Evolutionary conservation across 2,888 invertebrate genomes (phyloP), one percentile per base, ranked within the genome.

Genomic region (Harpalus rubripes): DNA sequence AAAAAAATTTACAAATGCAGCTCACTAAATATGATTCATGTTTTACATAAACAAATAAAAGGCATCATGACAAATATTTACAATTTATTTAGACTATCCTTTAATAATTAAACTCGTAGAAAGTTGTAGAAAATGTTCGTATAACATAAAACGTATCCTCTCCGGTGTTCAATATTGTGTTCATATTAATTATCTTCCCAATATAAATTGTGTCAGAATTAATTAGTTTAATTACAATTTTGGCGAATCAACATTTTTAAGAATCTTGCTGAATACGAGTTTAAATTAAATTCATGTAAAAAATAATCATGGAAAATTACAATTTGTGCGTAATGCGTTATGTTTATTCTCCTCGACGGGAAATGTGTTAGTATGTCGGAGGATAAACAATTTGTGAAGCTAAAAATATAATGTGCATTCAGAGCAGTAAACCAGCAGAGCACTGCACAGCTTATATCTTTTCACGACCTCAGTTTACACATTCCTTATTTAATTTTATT

Each of bases 151-250:
- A n/a, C 2, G 56, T 56, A 6, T n/a, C 59, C 59, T 15, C 15
- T 59, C 7, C 59, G 16, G 16, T 16, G 63, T 18, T 18, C 15
- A 63, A 63, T 63, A 63, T 26, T 26, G 26, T 63, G 44, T 52
- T 52, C 52, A 39, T 68, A 81, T 68, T 44, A 63, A 63, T 81
- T 39, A 63, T 41, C 18, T 44, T 58, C 44, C 16, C 63, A 65
- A 12, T 65, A 61, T 26, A 81, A 44, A 81, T 68, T 65, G 16
- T 59, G 82, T 82, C 82, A 82, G 56, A 52, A 72, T 72, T 74
- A 82, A 74, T 82, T 74, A 58, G 59, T 82, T 82, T 82, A 72
- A 82, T 68, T 68, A 68, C 68, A n/a, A 68, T 32, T 59, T 39
- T 8, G 68, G 15, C 32, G n/a, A 68, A 68, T 68, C 68, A 68